Conservation (phyloP, 2,797 vertebrate species). For the Rhodeus uyekii region DNA sequence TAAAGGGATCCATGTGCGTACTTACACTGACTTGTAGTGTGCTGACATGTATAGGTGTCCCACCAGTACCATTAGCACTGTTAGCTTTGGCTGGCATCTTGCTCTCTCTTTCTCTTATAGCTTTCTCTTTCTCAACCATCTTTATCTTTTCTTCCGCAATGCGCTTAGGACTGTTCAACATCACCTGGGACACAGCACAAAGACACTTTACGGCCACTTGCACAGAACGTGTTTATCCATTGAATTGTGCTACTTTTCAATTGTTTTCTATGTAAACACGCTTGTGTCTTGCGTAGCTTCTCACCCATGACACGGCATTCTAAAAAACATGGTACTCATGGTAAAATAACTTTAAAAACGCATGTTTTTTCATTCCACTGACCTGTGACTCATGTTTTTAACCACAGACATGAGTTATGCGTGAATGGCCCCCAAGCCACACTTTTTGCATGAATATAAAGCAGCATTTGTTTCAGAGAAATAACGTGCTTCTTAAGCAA, state of each 20-base stretch:
- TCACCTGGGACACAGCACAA: slow-evolving; percentile 72
- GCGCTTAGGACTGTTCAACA: slow-evolving; percentile 90
- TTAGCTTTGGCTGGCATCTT: slow-evolving; percentile 86
- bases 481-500: background rate
- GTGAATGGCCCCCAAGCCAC: background rate
- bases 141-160: slow-evolving; percentile 92
- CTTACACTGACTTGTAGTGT: slow-evolving; percentile 85
- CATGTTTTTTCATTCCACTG: background rate
- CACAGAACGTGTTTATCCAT: background rate
- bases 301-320: background rate
- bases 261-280: background rate
- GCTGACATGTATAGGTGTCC: slow-evolving; percentile 92
- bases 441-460: background rate
- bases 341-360: background rate
- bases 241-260: background rate
- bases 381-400: background rate
- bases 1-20: background rate
- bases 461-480: background rate
- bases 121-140: slow-evolving; percentile 89
- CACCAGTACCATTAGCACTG: slow-evolving; percentile 90
- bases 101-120: slow-evolving; percentile 71
- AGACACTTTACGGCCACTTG: background rate
- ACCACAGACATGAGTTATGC: background rate
- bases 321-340: background rate
- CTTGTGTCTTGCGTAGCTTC: background rate